These are phyloP conservation scores for Atta texana DNA, from an alignment of 1,140 invertebrate species.

Conservation along the genomic window DNA sequence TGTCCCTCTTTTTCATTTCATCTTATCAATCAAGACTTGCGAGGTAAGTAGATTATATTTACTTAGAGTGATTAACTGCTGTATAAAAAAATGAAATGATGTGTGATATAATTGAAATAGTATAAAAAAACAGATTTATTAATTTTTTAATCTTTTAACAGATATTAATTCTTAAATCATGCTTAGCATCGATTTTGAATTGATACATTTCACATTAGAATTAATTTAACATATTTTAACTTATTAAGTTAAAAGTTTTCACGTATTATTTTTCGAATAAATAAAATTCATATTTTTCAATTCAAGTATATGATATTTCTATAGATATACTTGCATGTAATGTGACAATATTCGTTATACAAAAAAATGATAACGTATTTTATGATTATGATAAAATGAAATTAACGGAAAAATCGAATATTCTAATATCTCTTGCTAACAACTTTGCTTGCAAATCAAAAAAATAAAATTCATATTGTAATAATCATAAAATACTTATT, in stretches of 20 bases:
- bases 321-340: not conserved
- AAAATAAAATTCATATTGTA: not conserved
- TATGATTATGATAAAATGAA: not conserved
- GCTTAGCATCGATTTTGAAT: not conserved
- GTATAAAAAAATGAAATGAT: not conserved
- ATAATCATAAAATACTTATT: not conserved
- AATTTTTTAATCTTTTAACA: not conserved
- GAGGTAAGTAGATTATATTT: constrained; percentile 30
- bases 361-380: not conserved
- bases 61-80: not conserved
- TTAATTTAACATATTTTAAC: not conserved
- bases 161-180: not conserved
- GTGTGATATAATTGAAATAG: not conserved
- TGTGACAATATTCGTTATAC: not conserved
- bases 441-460: not conserved
- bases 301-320: not conserved
- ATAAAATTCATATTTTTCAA: constrained; percentile 5
- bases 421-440: not conserved
- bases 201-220: not conserved
- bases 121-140: not conserved
- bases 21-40: not conserved
- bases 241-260: not conserved
- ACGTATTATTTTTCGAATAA: not conserved
- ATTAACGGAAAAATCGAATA: not conserved
- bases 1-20: not conserved